Evolutionary conservation across 1,140 invertebrate species (phyloP), one percentile per base, ranked within the genome.

Genomic region (Drosophila seguyi): DNA sequence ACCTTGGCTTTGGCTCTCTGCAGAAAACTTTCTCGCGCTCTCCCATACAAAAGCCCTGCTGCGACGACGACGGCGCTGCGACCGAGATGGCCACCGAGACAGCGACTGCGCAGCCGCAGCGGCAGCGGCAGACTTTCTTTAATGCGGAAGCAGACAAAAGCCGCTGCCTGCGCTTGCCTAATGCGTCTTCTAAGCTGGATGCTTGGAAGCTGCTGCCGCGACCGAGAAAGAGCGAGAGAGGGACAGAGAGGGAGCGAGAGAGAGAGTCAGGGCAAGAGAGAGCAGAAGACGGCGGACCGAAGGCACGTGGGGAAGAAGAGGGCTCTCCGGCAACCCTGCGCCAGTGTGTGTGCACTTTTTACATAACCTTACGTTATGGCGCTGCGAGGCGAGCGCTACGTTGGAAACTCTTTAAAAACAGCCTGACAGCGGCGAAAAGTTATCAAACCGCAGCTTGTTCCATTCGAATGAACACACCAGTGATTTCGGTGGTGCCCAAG

Each of bases 361-460:
- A 90, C 86, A 90, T 90, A 90, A 90, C 90, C 85, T 90, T 76
- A 87, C 82, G 82, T 82, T 86, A 90, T 90, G 79, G 71, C 78
- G 80, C 78, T 66, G 65, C 82, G 69, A 83, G 71, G 79, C 85
- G 78, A 87, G 63, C 86, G 79, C 86, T 90, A 91, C 82, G 73
- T 91, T 92, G 78, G 73, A 91, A 88, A 92, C 85, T 93, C 88
- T 92, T 93, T 93, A 93, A 93, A 93, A 93, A 92, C 92, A 92
- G 90, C 80, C 86, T 91, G 92, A 91, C 85, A 85, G 65, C 79
- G 76, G 79, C 85, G 90, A 92, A 90, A 92, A 91, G 81, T 92
- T 93, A 92, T 93, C 92, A 93, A 93, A 92, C 90, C 92, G 90
- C 86, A 92, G 85, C 79, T 92, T 92, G 92, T 93, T 93, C 92